phyloP scores from a whole-genome alignment of 2,888 invertebrate genomes.

The Rotaria sp. region DNA sequence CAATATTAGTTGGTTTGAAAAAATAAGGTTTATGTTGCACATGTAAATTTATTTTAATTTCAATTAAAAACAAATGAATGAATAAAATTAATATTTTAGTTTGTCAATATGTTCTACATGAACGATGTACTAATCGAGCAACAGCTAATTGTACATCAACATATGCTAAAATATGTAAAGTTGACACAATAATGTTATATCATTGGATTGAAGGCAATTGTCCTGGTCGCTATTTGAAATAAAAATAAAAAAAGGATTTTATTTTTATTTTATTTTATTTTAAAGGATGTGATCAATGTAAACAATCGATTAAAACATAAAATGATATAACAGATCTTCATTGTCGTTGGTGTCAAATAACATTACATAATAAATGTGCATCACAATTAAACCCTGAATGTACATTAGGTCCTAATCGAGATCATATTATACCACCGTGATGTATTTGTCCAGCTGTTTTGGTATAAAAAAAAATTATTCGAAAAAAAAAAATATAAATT shows the following conservation, averaged over 20 bases:
- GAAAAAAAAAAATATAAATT: neutral
- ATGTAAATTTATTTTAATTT: conserved; percentile 65
- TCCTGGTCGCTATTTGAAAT: conserved; percentile 60
- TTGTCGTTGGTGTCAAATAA: conserved; percentile 93
- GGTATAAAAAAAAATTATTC: conserved; percentile 48
- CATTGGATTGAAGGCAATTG: conserved; percentile 98
- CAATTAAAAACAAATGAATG: neutral
- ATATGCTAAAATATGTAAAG: conserved; percentile 84
- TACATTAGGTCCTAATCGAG: conserved; percentile 74
- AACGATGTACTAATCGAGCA: conserved; percentile 89
- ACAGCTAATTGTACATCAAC: conserved; percentile 91
- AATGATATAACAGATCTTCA: conserved; percentile 88
- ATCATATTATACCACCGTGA: conserved; percentile 83
- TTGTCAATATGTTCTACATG: conserved; percentile 96
- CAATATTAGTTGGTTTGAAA: conserved; percentile 86
- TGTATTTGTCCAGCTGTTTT: conserved; percentile 82
- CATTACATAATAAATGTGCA: conserved; percentile 87
- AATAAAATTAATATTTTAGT: conserved; percentile 57
- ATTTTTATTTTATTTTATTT: no score
- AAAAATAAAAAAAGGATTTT: no score
- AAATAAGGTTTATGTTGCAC: conserved; percentile 92
- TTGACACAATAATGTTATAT: conserved; percentile 62
- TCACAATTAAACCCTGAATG: conserved; percentile 84
- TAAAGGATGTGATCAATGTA: conserved; percentile 77
- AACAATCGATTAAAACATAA: conserved; percentile 84